These are phyloP conservation scores for Kryphioiulus occultus DNA, from an alignment of 2,888 invertebrate species.

Conservation along the genomic window DNA sequence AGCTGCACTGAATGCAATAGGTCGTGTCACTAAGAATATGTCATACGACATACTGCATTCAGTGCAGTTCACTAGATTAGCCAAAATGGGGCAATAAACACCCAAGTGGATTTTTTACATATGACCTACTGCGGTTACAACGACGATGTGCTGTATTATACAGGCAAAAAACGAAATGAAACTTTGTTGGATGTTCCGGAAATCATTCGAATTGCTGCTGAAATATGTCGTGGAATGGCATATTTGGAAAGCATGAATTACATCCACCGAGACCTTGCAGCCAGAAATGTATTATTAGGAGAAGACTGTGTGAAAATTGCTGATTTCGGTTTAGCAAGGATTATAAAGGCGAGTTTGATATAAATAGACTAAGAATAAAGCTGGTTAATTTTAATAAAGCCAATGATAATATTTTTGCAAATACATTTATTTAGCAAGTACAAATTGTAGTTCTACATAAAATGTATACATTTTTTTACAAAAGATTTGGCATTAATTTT, in stretches of 20 bases:
- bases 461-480: too few species aligned
- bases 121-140: too few species aligned
- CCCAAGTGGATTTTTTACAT: too few species aligned
- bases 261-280: constrained; percentile 72
- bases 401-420: constrained; percentile 51
- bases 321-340: constrained; percentile 96
- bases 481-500: too few species aligned
- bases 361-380: too few species aligned
- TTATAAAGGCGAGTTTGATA: constrained; percentile 71
- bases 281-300: constrained; percentile 95
- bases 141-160: background rate
- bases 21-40: too few species aligned
- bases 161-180: background rate
- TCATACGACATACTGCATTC: too few species aligned
- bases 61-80: too few species aligned
- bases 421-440: background rate
- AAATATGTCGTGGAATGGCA: constrained; percentile 99
- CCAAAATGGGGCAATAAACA: too few species aligned
- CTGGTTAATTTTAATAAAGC: too few species aligned
- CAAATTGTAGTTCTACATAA: too few species aligned
- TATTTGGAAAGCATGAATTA: constrained; percentile 95
- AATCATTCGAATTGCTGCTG: constrained; percentile 97
- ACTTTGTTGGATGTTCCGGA: constrained; percentile 82
- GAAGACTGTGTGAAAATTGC: constrained; percentile 97
- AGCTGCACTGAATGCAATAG: too few species aligned